These are phyloP conservation scores for Cryptocephalus moraei DNA, from an alignment of 2,888 invertebrate genomes.

Conservation along the genomic window DNA sequence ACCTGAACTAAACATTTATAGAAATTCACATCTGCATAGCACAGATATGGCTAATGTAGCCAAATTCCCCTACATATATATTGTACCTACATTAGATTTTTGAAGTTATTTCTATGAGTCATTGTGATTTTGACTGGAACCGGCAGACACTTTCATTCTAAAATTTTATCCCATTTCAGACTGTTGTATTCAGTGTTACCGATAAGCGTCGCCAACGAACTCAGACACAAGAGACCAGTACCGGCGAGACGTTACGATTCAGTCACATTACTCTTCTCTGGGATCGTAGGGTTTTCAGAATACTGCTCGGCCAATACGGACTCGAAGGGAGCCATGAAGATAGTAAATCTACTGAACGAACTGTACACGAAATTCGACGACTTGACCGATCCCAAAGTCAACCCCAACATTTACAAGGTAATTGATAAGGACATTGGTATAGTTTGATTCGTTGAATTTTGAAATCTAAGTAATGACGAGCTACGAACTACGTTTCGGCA, in stretches of 20 bases:
- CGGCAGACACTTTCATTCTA: too few species aligned
- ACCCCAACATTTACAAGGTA: constrained; percentile 93
- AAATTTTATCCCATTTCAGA: constrained; percentile 39
- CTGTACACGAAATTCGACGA: constrained; percentile 91
- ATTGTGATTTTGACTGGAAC: too few species aligned
- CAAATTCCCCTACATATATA: too few species aligned
- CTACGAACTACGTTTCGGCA: too few species aligned
- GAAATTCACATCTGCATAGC: too few species aligned
- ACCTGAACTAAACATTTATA: too few species aligned
- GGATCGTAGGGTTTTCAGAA: constrained; percentile 83
- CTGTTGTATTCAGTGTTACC: constrained; percentile 90
- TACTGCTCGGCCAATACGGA: constrained; percentile 88
- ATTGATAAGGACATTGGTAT: neutral
- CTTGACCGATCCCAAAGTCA: constrained; percentile 82
- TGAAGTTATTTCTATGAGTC: too few species aligned
- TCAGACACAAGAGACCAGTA: constrained; percentile 84
- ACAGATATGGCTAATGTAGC: too few species aligned
- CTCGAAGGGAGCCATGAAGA: constrained; percentile 90
- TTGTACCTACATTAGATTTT: too few species aligned
- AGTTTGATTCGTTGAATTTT: too few species aligned
- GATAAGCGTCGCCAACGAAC: constrained; percentile 87
- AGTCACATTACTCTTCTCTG: constrained; percentile 89
- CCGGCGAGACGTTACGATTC: constrained; percentile 80
- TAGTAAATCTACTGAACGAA: constrained; percentile 86
- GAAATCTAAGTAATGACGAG: too few species aligned